Evolutionary conservation across 2,113 vertebrate species (phyloP), one percentile per base, ranked within the genome.

Genomic region (Carassius carassius): DNA sequence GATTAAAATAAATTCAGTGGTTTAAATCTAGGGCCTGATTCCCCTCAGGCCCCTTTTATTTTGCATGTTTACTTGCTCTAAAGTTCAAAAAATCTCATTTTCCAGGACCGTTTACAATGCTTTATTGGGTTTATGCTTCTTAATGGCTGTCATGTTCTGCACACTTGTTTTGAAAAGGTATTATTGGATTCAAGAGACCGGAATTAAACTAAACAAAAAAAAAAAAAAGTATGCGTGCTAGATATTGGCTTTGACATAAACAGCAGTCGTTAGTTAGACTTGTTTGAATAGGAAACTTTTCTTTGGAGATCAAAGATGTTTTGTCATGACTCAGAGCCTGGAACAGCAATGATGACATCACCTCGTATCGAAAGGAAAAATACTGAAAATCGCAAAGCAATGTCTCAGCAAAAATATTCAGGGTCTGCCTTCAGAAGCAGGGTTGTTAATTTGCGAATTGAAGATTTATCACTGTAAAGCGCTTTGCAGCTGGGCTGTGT

Each of bases 401-500:
- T 17, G 17, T 54, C 44, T 56, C 8, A 19, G 63, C 54, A 37
- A 8, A 78, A 78, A 41, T 12, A n/a, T 41, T 35, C 12, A 65
- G 29, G 60, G 54, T 63, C 79, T 32, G 69, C 17, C 14, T 44
- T 13, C 70, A 60, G 37, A 60, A 14, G 23, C 23, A 37, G 54
- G 76, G 29, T 62, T 60, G 70, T 78, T 72, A 11, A 81, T 78
- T 51, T 77, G 41, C 35, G 0, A 35, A 49, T 19, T 65, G 58
- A 78, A 80, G 79, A 41, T 78, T 83, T 51, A 21, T 67, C 25
- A 60, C 12, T 9, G 70, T 19, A 62, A 72, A 72, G n/a, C n/a
- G 69, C 35, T 41, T 70, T 70, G 67, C 67, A 37, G 67, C 35
- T 70, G 35, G 10, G 35, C 76, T 51, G 62, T 85, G 87, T 85